Evolutionary conservation across 2,888 invertebrate genomes (phyloP).

Genomic region (Tribolium freemani): DNA sequence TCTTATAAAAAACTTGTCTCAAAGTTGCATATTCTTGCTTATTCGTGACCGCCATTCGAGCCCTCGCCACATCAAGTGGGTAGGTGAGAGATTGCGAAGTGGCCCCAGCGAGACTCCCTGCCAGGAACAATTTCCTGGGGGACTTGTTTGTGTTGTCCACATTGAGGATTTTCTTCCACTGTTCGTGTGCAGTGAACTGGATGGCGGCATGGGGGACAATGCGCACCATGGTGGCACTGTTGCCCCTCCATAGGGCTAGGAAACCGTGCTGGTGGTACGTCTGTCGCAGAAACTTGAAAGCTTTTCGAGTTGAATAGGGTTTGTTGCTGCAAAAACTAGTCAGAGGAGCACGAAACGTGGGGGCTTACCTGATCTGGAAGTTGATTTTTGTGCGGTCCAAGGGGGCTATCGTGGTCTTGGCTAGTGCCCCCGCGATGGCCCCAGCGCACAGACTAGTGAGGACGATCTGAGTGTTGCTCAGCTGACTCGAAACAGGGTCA

Average conservation of each 20-base stretch:
- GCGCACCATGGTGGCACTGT: slow-evolving; percentile 97
- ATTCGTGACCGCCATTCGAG: slow-evolving; percentile 95
- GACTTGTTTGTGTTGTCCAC: slow-evolving; percentile 74
- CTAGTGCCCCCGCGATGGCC: slow-evolving; percentile 93
- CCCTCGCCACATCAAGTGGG: slow-evolving; percentile 96
- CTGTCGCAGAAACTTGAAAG: slow-evolving; percentile 76
- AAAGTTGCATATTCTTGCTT: slow-evolving; percentile 79
- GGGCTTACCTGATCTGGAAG: slow-evolving; percentile 86
- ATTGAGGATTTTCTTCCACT: slow-evolving; percentile 88
- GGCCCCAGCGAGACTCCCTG: slow-evolving; percentile 95
- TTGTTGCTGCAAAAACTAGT: slow-evolving; percentile 70
- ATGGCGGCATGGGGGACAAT: slow-evolving; percentile 98
- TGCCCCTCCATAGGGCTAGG: slow-evolving; percentile 93
- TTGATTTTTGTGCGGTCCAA: slow-evolving; percentile 98
- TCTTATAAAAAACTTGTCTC: slow-evolving; percentile 71
- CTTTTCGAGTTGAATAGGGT: slow-evolving; percentile 81
- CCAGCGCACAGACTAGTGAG: slow-evolving; percentile 90
- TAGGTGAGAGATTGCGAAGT: slow-evolving; percentile 96
- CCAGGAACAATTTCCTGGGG: slow-evolving; percentile 78
- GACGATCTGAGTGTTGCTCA: slow-evolving; percentile 74
- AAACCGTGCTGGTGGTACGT: slow-evolving; percentile 85
- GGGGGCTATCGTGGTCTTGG: slow-evolving; percentile 97
- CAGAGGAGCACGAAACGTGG: not conserved
- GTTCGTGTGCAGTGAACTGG: slow-evolving; percentile 98
- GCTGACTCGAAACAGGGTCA: slow-evolving; percentile 48